Conservation (phyloP, 2,888 invertebrate genomes). For the Ennomos erosarius region DNA sequence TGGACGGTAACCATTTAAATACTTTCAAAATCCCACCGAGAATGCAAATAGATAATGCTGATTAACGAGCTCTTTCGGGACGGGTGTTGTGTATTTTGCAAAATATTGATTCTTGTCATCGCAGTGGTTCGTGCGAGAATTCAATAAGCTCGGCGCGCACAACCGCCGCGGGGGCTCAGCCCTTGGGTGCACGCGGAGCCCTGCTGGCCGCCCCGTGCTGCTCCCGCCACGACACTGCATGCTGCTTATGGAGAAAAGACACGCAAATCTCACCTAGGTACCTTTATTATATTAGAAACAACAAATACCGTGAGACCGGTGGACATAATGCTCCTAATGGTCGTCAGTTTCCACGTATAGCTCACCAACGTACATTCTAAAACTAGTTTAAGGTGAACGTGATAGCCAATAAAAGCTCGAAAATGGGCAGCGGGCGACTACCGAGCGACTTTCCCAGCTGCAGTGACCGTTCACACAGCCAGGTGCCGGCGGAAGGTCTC, state of each 20-base stretch:
- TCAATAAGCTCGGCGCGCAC: slow-evolving; percentile 64
- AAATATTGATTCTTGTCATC: slow-evolving; percentile 60
- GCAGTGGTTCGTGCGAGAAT: slow-evolving; percentile 70
- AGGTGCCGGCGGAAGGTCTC: slow-evolving; percentile 49
- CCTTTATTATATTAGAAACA: slow-evolving; percentile 40
- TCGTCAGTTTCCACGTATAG: slow-evolving; percentile 49
- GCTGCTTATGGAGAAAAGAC: slow-evolving; percentile 70
- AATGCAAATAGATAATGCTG: slow-evolving; percentile 38
- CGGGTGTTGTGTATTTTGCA: slow-evolving; percentile 44
- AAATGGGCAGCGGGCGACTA: slow-evolving; percentile 73
- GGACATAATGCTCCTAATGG: slow-evolving; percentile 53
- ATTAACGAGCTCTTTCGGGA: slow-evolving; percentile 41
- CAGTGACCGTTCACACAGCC: slow-evolving; percentile 63
- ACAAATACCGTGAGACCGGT: slow-evolving; percentile 74
- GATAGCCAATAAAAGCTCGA: slow-evolving; percentile 79
- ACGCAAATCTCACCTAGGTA: slow-evolving; percentile 70
- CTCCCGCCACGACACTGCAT: slow-evolving; percentile 60
- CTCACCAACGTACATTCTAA: slow-evolving; percentile 71
- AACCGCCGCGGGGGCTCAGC: slow-evolving; percentile 64
- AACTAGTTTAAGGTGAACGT: slow-evolving; percentile 77
- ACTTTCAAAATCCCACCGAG: slow-evolving; percentile 34
- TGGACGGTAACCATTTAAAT: slow-evolving; percentile 12
- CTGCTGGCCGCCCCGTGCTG: slow-evolving; percentile 58
- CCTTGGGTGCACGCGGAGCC: slow-evolving; percentile 67
- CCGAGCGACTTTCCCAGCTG: slow-evolving; percentile 75